Conservation (phyloP, 2,888 invertebrate genomes). For the Pandemis heparana region DNA sequence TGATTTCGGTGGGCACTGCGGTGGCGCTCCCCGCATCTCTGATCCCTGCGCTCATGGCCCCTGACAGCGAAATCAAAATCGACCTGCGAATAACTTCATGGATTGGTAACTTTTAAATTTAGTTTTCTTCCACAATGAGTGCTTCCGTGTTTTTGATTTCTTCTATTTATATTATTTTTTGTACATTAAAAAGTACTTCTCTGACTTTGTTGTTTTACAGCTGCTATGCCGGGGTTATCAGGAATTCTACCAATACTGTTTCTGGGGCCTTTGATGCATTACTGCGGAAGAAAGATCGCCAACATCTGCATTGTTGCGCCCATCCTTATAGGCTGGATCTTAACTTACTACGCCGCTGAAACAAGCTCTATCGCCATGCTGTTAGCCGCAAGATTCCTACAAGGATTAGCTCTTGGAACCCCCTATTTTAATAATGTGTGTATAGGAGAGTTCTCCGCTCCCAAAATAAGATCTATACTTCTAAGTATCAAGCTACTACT, state of each 20-base stretch:
- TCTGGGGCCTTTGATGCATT: conserved; percentile 27
- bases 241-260: conserved; percentile 14
- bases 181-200: neutral
- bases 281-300: conserved; percentile 18
- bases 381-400: conserved; percentile 22
- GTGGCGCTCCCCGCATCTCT: neutral
- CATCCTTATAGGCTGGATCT: conserved; percentile 19
- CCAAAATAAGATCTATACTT: conserved; percentile 11
- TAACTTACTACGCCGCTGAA: conserved; percentile 2
- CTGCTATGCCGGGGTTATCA: conserved; percentile 17
- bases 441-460: conserved; percentile 24
- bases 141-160: too few species aligned
- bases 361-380: conserved; percentile 10
- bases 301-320: conserved; percentile 13
- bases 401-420: conserved; percentile 7
- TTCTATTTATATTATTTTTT: neutral
- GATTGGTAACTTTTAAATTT: neutral
- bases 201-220: neutral
- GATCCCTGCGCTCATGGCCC: neutral
- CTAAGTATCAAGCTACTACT: conserved; percentile 8
- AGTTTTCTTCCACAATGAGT: too few species aligned
- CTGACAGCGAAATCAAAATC: neutral
- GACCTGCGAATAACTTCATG: conserved; percentile 4
- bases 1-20: neutral
- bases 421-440: conserved; percentile 23